These are phyloP conservation scores for Falco naumanni DNA, from an alignment of 2,797 vertebrate genomes.

Conservation along the genomic window DNA sequence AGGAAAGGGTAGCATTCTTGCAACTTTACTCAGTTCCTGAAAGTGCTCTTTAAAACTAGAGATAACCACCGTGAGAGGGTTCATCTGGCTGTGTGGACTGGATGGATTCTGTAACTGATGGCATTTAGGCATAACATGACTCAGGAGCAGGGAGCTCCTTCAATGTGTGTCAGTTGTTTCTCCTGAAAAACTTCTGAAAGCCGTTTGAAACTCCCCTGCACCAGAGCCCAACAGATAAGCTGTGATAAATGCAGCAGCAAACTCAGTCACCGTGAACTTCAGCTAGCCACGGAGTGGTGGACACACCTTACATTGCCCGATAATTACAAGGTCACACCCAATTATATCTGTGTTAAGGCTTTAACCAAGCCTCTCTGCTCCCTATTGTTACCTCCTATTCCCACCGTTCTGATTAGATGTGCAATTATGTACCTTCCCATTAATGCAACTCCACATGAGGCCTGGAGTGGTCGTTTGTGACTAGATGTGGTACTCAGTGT, in stretches of 20 bases:
- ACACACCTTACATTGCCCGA: not conserved
- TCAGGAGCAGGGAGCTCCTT: not conserved
- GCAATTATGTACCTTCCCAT: not conserved
- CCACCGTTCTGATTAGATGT: not conserved
- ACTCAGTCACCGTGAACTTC: not conserved
- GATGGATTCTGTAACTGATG: not conserved
- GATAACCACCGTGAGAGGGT: not conserved
- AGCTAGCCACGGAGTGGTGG: not conserved
- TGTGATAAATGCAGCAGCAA: not conserved
- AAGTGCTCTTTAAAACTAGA: not conserved
- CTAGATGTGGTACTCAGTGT: not conserved
- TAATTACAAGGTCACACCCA: not conserved
- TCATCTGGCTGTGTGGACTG: accelerated
- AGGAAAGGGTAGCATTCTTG: not conserved
- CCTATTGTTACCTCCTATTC: not conserved
- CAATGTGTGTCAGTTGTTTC: not conserved
- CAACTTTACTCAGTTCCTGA: not conserved
- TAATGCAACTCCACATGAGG: not conserved
- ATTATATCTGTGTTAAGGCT: not conserved
- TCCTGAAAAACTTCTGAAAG: not conserved
- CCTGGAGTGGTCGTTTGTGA: not conserved
- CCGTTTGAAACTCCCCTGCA: not conserved
- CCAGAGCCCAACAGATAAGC: not conserved
- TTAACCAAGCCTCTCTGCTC: not conserved
- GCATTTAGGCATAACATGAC: not conserved